Conservation (phyloP, 2,113 vertebrate species). For the Tupaia tana region DNA sequence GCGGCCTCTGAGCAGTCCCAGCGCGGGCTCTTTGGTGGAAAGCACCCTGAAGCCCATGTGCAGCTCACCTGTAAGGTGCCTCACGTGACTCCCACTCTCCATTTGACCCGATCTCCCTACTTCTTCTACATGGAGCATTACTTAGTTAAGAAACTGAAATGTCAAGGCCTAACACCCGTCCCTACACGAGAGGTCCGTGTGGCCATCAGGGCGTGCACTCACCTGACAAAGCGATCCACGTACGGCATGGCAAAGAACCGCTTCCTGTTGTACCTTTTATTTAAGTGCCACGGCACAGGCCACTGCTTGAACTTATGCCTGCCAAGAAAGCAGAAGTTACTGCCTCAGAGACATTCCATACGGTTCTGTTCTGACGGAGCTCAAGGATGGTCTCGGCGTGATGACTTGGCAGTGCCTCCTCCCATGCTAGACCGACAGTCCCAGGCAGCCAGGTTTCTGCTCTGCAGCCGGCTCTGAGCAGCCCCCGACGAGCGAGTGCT, state of each 20-base stretch:
- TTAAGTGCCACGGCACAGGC: conserved; percentile 96
- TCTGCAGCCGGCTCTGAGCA: background rate
- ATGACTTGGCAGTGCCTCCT: too few relatives aligned
- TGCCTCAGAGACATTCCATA: background rate
- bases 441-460: too few relatives aligned
- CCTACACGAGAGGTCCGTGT: too few relatives aligned
- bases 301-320: conserved; percentile 96
- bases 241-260: conserved; percentile 91
- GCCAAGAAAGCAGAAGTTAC: conserved; percentile 55
- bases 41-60: too few relatives aligned
- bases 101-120: background rate
- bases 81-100: background rate
- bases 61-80: too few relatives aligned
- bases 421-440: too few relatives aligned
- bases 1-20: too few relatives aligned
- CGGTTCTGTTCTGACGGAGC: conserved; percentile 7
- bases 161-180: background rate
- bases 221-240: conserved; percentile 93
- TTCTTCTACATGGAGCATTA: background rate
- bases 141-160: background rate
- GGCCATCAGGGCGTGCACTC: conserved; percentile 54
- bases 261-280: conserved; percentile 90
- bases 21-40: too few relatives aligned
- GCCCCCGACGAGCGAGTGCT: background rate
- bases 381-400: background rate